Base-by-base conservation (phyloP, 2,888 invertebrate species). In the Lepidonotus clava region DNA sequence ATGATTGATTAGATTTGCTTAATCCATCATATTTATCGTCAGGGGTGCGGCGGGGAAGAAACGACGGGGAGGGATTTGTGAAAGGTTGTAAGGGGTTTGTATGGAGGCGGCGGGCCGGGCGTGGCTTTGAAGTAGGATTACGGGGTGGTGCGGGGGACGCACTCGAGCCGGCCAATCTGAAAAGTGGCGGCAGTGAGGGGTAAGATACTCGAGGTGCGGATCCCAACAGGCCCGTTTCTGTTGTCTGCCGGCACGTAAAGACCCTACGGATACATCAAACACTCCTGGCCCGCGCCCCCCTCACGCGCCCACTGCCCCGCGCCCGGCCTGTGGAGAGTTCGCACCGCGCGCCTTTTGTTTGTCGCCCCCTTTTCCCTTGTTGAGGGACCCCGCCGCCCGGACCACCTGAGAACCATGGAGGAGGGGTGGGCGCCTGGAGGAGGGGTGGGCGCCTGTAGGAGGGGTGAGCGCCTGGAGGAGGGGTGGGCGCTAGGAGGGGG, bases 1-100 rank as follows among this genome's bases (percentile, higher is more conserved):
- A 80, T 80, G 80, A 80, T 80, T 80, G 80, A 80, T 80, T 77
- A 77, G 77, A 77, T 77, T 77, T 77, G 77, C 46, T 80, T 46
- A 80, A 41, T 80, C 80, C 80, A 41, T 77, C 77, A 46, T 80
- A 46, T 24, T 80, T 51, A 80, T 80, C 46, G 46, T 41, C 41
- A 80, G 66, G 24, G 66, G 46, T 46, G 46, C 46, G 46, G 8
- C 46, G 46, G 8, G 8, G 46, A 18, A 46, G 46, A 11, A 46
- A 18, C 8, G 46, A 46, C n/a, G 71, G 36, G 24, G 36, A 38
- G 14, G 18, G 56, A n/a, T 56, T 56, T 56, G n/a, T 56, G 56
- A 36, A 24, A 38, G 14, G 71, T 36, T 71, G 36, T 71, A 34
- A 34, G 36, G 38, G 36, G 38, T 56, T 56, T 56, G 56, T 56